phyloP scores from a whole-genome alignment of 2,113 vertebrate species.

The Trochalopteron elliotii region DNA sequence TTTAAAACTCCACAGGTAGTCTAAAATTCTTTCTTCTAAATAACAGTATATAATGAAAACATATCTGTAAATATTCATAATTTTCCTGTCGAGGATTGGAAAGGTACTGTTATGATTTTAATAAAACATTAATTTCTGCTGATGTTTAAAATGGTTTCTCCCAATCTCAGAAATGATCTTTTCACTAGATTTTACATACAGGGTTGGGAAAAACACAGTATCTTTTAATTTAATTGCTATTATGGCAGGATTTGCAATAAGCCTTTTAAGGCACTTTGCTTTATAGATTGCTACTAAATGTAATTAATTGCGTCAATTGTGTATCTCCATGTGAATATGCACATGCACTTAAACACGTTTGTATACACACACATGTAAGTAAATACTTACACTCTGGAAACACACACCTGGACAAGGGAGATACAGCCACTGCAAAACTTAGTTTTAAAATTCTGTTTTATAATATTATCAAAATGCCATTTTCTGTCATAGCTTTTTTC shows the following conservation, averaged over 20 bases:
- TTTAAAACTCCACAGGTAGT: not conserved
- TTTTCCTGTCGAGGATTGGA: conserved; percentile 37
- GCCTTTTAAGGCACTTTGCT: not conserved
- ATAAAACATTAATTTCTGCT: conserved; percentile 36
- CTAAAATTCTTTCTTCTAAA: conserved; percentile 21
- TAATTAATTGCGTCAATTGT: conserved; percentile 18
- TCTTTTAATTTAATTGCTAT: conserved; percentile 10
- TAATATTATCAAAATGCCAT: not conserved
- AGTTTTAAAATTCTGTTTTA: not conserved
- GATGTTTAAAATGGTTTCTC: conserved; percentile 38
- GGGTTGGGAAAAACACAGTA: conserved; percentile 22
- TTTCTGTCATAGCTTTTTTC: not conserved
- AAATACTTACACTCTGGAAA: not conserved
- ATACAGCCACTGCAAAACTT: not conserved
- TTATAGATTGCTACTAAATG: not conserved
- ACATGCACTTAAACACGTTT: not conserved
- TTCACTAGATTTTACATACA: conserved; percentile 30
- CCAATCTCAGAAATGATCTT: conserved; percentile 42
- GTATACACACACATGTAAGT: not conserved
- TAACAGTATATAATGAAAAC: not conserved
- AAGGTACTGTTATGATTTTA: conserved; percentile 25
- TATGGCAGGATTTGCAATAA: not conserved
- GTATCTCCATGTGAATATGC: not conserved
- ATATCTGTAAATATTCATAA: conserved; percentile 23
- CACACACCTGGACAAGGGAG: not conserved